Base-by-base conservation (phyloP, 2,113 vertebrate genomes). In the Ranitomeya variabilis region DNA sequence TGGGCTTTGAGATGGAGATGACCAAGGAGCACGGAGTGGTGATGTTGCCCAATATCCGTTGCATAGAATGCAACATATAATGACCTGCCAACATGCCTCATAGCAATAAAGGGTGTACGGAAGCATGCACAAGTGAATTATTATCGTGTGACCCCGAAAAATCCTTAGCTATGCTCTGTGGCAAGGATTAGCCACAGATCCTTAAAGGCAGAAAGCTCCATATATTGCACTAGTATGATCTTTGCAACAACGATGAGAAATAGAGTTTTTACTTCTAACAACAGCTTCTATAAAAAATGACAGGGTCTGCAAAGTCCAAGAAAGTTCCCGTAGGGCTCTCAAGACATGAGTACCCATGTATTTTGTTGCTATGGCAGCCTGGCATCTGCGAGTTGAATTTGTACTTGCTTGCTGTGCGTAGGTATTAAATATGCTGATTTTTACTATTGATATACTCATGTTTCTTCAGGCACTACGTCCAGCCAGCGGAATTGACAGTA, bases 331-430 rank as follows among this genome's bases (percentile, higher is more conserved):
- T 18, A 18, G 45, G 73, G 45, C 45, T 76, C 73, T 52, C 37
- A 21, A 74, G 71, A 45, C 73, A 76, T 19, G 9, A 51, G 18
- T 76, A 76, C 37, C 31, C 73, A 51, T 76, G 45, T 76, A 52
- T 19, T 52, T 76, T 76, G 73, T 76, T 76, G 73, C 73, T 76
- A 76, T 76, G 73, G 18, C 73, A 76, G 73, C 73, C 73, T 76
- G 73, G 73, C 73, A 76, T 76, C 37, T 76, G 73, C 18, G 73
- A 4, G 19, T 76, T 76, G 73, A 45, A 52, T 76, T 18, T 52
- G 16, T 7, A 51, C 19, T 51, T 45, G 37, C 37, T 74, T 10
- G 15, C 37, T 51, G 15, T 74, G 16, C 73, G 2, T 76, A 51
- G 45, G 51, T 76, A 21, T 16, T 76, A 18, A 76, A 52, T 76